Percentiles rank a stretch among this genome's conserved stretches.
These are phyloP conservation scores for Carassius auratus DNA, from an alignment of 2,113 vertebrate genomes.

Conservation along the genomic window DNA sequence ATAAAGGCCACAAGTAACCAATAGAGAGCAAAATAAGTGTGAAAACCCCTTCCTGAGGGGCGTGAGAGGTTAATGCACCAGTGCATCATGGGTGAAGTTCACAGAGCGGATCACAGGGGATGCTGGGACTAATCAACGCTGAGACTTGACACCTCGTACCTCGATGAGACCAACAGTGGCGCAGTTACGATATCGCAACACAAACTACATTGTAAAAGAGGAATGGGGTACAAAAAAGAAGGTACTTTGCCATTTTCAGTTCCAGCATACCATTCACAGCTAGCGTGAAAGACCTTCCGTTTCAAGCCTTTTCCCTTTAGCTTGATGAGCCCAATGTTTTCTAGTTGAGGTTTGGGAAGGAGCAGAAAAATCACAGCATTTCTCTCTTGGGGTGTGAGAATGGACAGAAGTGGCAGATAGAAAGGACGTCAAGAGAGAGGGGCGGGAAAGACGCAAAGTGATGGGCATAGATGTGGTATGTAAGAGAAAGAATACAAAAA, in stretches of 20 bases:
- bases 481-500: conserved; percentile 52
- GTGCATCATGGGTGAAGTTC: conserved; percentile 32
- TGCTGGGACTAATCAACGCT: conserved; percentile 58
- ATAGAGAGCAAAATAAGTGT: conserved; percentile 3
- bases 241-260: conserved; percentile 53
- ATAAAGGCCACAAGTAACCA: not conserved
- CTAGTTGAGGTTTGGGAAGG: conserved; percentile 90
- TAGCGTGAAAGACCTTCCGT: conserved; percentile 87
- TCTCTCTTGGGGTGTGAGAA: conserved; percentile 83
- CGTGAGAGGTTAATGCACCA: conserved; percentile 4
- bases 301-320: conserved; percentile 89
- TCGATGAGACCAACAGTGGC: conserved; percentile 34
- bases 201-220: conserved; percentile 34
- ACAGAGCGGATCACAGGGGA: conserved; percentile 48
- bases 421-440: conserved; percentile 62
- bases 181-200: conserved; percentile 42
- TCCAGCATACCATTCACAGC: conserved; percentile 84
- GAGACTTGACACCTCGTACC: conserved; percentile 43
- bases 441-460: conserved; percentile 65
- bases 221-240: not conserved
- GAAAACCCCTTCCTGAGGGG: not conserved
- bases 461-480: conserved; percentile 46
- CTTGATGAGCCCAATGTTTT: conserved; percentile 88
- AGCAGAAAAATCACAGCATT: conserved; percentile 88
- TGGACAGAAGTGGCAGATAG: conserved; percentile 64